Conservation (phyloP, 1,140 invertebrate genomes). For the Drosophila seguyi region DNA sequence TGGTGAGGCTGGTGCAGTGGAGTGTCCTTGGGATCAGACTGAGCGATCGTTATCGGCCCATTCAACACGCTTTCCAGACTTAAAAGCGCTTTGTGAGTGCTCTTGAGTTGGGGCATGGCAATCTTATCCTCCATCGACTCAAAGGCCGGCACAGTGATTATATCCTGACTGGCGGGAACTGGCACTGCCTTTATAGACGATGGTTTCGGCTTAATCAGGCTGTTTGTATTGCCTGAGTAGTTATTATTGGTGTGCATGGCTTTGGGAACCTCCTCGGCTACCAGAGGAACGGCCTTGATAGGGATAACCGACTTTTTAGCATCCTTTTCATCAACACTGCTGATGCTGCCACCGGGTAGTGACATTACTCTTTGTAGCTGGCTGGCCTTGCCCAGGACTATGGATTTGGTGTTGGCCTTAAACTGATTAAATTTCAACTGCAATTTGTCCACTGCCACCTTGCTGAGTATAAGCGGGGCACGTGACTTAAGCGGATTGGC, state of each 20-base stretch:
- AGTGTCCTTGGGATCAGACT: background rate
- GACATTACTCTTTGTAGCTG: slow-evolving; percentile 19
- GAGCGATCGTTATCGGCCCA: background rate
- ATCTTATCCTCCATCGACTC: slow-evolving; percentile 6
- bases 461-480: slow-evolving; percentile 63
- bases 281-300: slow-evolving; percentile 7
- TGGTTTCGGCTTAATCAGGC: slow-evolving; percentile 21
- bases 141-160: background rate
- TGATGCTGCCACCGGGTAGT: background rate
- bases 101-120: background rate
- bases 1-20: background rate
- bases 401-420: slow-evolving; percentile 45
- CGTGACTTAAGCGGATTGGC: slow-evolving; percentile 50
- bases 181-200: slow-evolving; percentile 16
- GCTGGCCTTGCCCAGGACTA: slow-evolving; percentile 46
- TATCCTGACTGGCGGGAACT: slow-evolving; percentile 10
- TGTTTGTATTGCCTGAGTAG: slow-evolving; percentile 16
- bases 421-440: slow-evolving; percentile 64
- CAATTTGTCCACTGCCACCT: slow-evolving; percentile 64
- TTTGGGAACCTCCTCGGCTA: slow-evolving; percentile 3
- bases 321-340: slow-evolving; percentile 2
- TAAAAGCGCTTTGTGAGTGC: background rate
- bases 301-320: background rate
- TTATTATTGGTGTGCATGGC: slow-evolving; percentile 13
- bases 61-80: background rate